Evolutionary conservation across 2,797 vertebrate genomes (phyloP), one percentile per base, ranked within the genome.

Genomic region (Siniperca scherzeri): DNA sequence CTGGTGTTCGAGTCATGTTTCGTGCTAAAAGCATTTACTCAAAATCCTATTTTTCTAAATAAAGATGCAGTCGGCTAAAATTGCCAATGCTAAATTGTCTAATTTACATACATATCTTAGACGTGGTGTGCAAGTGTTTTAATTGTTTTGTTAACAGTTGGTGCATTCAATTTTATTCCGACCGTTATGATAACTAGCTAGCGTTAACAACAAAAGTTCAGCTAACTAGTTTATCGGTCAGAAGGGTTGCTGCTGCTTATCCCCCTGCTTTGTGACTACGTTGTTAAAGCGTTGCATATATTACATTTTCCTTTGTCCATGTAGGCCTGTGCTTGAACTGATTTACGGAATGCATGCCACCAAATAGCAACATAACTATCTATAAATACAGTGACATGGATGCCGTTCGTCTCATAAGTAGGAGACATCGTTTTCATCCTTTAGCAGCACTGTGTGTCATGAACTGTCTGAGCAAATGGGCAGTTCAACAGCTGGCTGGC

Each of bases 321-420:
- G 71, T 19, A 27, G 78, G 73, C 78, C 57, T 52, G n/a, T 46
- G 75, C 82, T 75, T 71, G 70, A 50, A 81, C 68, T 70, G 59
- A 78, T 90, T 90, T 78, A 64, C 70, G 52, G 84, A 83, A 83
- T 87, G 81, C 86, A 79, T 83, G 81, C 46, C 86, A 73, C 56
- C 61, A 57, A 85, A 76, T 69, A 77, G 77, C 70, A 61, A 44
- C 83, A 84, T 61, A 86, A 83, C 74, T 76, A 3, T 86, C 80
- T 90, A 88, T 90, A 87, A 92, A 94, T 90, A 90, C 72, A 76
- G 81, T 38, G 89, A 73, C 89, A 87, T 69, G 80, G 88, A 86
- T 81, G 81, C 83, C 57, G 52, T 44, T 61, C 70, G 50, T 56
- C 65, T 78, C 75, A 55, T 30, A 48, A 76, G 72, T 8, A 55